These are phyloP conservation scores for Leptopilina boulardi DNA, from an alignment of 1,140 invertebrate genomes.

Conservation along the genomic window DNA sequence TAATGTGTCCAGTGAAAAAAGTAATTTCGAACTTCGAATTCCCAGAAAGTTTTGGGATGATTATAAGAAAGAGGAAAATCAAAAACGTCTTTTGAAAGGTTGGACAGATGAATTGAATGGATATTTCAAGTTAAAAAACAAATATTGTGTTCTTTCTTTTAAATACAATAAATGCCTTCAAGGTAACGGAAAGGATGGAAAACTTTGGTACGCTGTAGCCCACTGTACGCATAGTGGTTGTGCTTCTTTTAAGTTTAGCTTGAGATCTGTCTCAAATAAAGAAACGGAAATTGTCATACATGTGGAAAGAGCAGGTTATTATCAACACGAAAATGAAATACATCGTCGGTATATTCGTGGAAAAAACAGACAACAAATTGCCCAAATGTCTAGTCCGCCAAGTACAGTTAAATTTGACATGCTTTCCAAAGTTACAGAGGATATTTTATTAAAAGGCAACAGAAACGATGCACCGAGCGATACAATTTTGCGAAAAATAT, in stretches of 20 bases:
- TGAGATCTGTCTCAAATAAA: neutral
- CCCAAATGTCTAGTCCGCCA: no score
- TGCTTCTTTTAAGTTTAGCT: neutral
- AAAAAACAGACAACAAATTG: neutral
- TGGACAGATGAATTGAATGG: neutral
- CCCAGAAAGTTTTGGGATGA: neutral
- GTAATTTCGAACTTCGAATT: neutral
- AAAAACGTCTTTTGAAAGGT: neutral
- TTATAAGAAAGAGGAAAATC: neutral
- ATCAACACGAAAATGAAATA: neutral
- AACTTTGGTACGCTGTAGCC: neutral
- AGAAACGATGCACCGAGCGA: neutral
- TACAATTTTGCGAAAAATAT: neutral
- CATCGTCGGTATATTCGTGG: neutral
- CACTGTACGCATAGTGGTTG: neutral
- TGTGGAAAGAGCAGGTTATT: neutral
- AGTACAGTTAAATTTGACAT: no score
- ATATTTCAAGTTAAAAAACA: neutral
- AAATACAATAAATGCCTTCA: neutral
- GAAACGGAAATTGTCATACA: neutral
- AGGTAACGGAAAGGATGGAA: neutral
- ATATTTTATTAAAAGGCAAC: no score
- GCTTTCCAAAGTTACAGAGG: no score
- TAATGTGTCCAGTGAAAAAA: no score
- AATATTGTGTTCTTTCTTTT: neutral